Conservation (phyloP, 2,797 vertebrate species). For the Astyanax mexicanus region DNA sequence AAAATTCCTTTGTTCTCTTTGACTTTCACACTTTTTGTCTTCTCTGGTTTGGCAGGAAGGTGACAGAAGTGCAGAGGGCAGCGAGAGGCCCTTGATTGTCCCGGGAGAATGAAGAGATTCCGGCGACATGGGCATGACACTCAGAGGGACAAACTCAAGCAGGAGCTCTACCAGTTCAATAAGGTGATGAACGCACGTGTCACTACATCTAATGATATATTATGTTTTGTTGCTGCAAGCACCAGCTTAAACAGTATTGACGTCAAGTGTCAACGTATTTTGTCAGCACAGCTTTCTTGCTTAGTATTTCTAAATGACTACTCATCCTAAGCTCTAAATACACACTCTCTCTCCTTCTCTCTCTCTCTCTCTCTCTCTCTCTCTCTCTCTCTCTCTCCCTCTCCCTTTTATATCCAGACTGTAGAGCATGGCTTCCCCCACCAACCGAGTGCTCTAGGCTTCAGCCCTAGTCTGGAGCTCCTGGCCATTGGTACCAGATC, state of each 20-base stretch:
- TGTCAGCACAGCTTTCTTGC: background rate
- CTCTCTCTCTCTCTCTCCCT: background rate
- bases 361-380: slow-evolving; percentile 14
- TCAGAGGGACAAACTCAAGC: slow-evolving; percentile 90
- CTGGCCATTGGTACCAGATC: slow-evolving; percentile 97
- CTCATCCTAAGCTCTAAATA: background rate
- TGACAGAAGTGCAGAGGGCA: slow-evolving; percentile 51
- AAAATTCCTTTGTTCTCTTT: no score
- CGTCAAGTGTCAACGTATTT: background rate
- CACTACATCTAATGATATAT: background rate
- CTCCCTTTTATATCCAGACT: slow-evolving; percentile 77
- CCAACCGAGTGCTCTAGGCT: slow-evolving; percentile 94
- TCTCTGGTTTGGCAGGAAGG: slow-evolving; percentile 40
- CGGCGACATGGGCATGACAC: slow-evolving; percentile 91
- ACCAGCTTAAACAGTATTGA: no score
- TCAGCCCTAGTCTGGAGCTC: slow-evolving; percentile 86
- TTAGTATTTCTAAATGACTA: background rate
- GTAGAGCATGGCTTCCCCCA: slow-evolving; percentile 99
- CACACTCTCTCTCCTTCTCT: no score
- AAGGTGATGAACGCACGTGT: slow-evolving; percentile 81
- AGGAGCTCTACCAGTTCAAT: slow-evolving; percentile 95
- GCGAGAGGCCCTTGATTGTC: slow-evolving; percentile 57
- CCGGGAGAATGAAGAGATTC: slow-evolving; percentile 92
- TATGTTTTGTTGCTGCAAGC: slow-evolving; percentile 1
- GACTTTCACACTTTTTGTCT: no score